phyloP scores from a whole-genome alignment of 2,888 invertebrate genomes.

The Dione vanillae region DNA sequence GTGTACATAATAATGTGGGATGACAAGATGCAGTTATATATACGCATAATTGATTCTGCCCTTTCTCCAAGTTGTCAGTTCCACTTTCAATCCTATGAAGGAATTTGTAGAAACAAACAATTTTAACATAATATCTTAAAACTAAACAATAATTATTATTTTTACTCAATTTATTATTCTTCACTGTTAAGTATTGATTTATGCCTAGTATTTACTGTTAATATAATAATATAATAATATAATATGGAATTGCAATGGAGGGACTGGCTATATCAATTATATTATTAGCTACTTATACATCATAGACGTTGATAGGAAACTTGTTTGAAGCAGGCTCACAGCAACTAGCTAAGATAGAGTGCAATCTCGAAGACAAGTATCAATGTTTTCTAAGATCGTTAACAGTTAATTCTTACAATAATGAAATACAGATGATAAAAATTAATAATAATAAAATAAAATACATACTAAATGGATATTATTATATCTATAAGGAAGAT shows the following conservation, averaged over 20 bases:
- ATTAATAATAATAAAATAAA: too few species aligned
- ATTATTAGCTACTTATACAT: slow-evolving; percentile 44
- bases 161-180: too few species aligned
- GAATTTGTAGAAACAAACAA: slow-evolving; percentile 9
- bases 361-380: slow-evolving; percentile 22
- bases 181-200: too few species aligned
- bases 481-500: too few species aligned
- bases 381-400: slow-evolving; percentile 11
- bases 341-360: slow-evolving; percentile 22
- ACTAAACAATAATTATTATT: neutral
- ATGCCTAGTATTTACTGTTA: too few species aligned
- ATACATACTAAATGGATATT: too few species aligned
- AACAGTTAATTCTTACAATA: neutral
- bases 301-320: slow-evolving; percentile 54
- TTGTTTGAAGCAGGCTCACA: slow-evolving; percentile 42
- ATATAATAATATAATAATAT: neutral
- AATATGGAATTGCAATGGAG: slow-evolving; percentile 30
- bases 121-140: neutral
- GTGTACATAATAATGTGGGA: too few species aligned
- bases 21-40: too few species aligned
- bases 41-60: too few species aligned
- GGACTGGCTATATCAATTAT: slow-evolving; percentile 38
- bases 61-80: slow-evolving; percentile 53
- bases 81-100: slow-evolving; percentile 46
- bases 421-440: neutral